Base-by-base conservation (phyloP, 1,140 invertebrate species). In the Mactra quadrangularis region DNA sequence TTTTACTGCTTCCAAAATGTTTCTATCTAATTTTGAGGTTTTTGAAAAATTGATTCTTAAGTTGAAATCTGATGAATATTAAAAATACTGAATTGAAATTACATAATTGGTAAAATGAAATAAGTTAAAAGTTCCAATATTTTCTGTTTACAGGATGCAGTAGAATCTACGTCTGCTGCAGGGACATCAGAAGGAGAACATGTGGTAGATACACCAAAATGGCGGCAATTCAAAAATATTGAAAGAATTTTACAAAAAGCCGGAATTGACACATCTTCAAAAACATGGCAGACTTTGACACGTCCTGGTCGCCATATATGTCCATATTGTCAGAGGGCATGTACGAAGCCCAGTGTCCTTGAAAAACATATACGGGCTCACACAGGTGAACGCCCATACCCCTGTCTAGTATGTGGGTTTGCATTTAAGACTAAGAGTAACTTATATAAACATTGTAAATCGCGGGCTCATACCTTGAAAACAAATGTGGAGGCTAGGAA, bases 371-470 rank as follows among this genome's bases (percentile, higher is more conserved):
- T 98, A 89, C 95, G 97, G 35, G 89, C 91, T 95, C 97, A 81
- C 97, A 98, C 93, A 96, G 97, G 98, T 90, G 97, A 98, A 92
- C 95, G 97, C 64, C 97, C 97, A 27, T 98, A 96, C 94, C 97
- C 97, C 17, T 98, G 97, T 93, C 93, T 95, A 60, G 95, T 96
- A 29, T 98, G 97, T 92, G 97, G 97, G 68, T 97, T 98, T 92
- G 96, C 97, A 72, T 98, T 98, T 93, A 98, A 98, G 93, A 98
- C 97, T 1, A 97, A 97, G 90, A 98, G 97, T 86, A 98, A 98
- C 92, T 94, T 98, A 75, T 97, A 97, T 91, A 98, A 98, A 92
- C 97, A 98, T 91, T 96, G 96, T 88, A 94, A 96, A 85, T 97
- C 97, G 0, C 94, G 96, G 83, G 95, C 97, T 19, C 97, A 98